Evolutionary conservation across 1,140 invertebrate genomes (phyloP), one percentile per base, ranked within the genome.

Genomic region (Aphelinus atriplicis): DNA sequence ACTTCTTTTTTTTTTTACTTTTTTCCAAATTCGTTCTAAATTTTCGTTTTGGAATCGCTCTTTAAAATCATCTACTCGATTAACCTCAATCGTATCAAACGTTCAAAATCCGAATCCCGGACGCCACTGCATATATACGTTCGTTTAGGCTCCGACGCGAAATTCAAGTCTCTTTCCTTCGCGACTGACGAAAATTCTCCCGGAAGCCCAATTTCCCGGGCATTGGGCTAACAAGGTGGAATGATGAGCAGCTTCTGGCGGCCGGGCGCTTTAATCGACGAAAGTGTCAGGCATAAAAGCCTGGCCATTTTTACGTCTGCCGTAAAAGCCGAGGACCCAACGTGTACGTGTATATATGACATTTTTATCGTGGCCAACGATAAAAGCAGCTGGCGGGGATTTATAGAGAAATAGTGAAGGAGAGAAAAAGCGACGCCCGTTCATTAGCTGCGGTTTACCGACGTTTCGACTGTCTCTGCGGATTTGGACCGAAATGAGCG

Each of bases 391-490:
- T 26, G 6, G 62, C 45, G 48, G n/a, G 7, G 2, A 7, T 1
- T 9, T 43, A 48, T 3, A 26, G 50, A n/a, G 7, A 26, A 10
- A 68, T 57, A 46, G 55, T 7, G 9, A 45, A 45, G 46, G 3
- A 4, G 57, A 71, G 62, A 65, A 75, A 66, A 55, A 78, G 10
- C n/a, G 50, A 64, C 60, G 55, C 66, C 78, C 77, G 78, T 80
- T 80, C 78, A 81, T 82, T 82, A 82, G 80, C 76, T 79, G 79
- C 76, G 78, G 71, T 80, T 81, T 78, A 80, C 74, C 71, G 69
- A 69, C 51, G 53, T 73, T 63, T 76, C 65, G 70, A 80, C 63
- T 58, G 45, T 26, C 26, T 26, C 55, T 66, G 26, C n/a, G 64
- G 65, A 73, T 73, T 73, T 61, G 2, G 48, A 3, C 26, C 7